Percentiles rank a stretch among this genome's conserved stretches.
Evolutionary conservation across 2,888 invertebrate genomes (phyloP).

Genomic region (Noctua fimbriata): DNA sequence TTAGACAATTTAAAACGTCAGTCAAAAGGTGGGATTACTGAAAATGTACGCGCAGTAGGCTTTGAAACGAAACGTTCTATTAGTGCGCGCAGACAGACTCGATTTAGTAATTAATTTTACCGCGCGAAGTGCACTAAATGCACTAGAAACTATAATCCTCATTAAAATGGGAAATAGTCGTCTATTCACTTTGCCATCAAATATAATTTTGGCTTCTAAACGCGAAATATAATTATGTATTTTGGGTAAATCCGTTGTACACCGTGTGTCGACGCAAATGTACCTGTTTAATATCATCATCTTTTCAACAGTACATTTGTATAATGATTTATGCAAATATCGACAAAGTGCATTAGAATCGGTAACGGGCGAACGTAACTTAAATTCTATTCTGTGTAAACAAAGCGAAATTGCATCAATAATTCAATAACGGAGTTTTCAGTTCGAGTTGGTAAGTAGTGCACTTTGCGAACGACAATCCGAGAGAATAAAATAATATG

Average conservation of each 20-base stretch:
- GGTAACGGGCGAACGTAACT: constrained; percentile 42
- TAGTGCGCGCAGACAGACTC: constrained; percentile 82
- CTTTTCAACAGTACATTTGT: constrained; percentile 63
- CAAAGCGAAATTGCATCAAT: constrained; percentile 61
- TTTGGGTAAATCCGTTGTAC: constrained; percentile 76
- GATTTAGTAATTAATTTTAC: constrained; percentile 90
- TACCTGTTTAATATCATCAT: constrained; percentile 63
- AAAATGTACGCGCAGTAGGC: constrained; percentile 76
- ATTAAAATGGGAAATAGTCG: constrained; percentile 89
- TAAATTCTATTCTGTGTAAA: constrained; percentile 60
- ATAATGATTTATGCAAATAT: constrained; percentile 67
- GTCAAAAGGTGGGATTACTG: constrained; percentile 71
- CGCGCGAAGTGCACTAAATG: constrained; percentile 88
- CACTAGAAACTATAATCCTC: constrained; percentile 89
- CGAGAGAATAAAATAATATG: constrained; percentile 83
- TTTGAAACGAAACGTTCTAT: constrained; percentile 81
- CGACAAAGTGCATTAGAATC: constrained; percentile 57
- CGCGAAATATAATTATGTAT: constrained; percentile 83
- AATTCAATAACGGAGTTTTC: constrained; percentile 63
- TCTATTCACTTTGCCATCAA: constrained; percentile 86
- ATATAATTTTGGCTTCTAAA: constrained; percentile 89
- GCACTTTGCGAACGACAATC: constrained; percentile 81
- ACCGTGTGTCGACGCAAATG: constrained; percentile 62
- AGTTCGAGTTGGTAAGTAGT: constrained; percentile 66
- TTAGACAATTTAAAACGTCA: constrained; percentile 55